Conservation (phyloP, 2,113 vertebrate species). For the Callithrix jacchus region DNA sequence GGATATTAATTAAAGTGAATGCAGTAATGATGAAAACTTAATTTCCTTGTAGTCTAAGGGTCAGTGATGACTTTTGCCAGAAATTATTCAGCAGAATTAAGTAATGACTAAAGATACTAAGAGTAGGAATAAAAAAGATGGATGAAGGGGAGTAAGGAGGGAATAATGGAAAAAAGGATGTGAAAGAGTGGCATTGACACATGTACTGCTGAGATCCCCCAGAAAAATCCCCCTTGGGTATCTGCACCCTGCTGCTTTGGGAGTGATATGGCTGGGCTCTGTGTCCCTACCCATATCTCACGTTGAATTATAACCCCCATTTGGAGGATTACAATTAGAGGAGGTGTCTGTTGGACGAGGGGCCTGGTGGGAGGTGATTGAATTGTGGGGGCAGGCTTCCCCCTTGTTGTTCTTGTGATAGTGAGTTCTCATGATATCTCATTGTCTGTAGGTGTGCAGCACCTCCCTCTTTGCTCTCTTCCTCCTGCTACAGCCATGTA, state of each 20-base stretch:
- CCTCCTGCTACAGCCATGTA: too few relatives aligned
- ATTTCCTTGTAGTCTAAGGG: background rate
- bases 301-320: too few relatives aligned
- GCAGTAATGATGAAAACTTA: slow-evolving; percentile 9
- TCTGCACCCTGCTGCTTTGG: background rate
- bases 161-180: background rate
- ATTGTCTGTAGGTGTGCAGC: too few relatives aligned
- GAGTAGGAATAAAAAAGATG: background rate
- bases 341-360: too few relatives aligned
- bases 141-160: background rate
- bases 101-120: background rate
- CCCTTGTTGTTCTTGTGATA: too few relatives aligned
- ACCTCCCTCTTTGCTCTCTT: too few relatives aligned
- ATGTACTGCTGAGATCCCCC: background rate
- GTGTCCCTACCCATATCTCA: background rate
- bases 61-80: background rate
- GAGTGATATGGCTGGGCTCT: background rate
- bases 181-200: background rate
- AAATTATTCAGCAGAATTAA: background rate
- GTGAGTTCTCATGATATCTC: too few relatives aligned
- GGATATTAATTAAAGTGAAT: background rate
- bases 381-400: too few relatives aligned
- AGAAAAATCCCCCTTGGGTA: background rate
- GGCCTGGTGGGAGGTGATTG: too few relatives aligned
- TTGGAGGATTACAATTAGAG: too few relatives aligned